phyloP scores from a whole-genome alignment of 2,888 invertebrate species.

The Patella ulyssiponensis region DNA sequence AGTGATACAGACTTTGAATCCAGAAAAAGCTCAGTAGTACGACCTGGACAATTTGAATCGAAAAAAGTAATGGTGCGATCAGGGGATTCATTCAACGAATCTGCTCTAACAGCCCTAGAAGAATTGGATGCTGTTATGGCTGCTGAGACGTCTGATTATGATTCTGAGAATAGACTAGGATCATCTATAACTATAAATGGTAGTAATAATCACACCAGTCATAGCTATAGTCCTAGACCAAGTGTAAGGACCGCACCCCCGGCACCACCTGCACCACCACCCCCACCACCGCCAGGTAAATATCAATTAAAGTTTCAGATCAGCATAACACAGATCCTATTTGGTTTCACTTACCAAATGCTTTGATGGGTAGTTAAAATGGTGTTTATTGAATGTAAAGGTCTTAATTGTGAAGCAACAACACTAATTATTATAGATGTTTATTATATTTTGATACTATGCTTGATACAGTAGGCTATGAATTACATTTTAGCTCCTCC shows the following conservation, averaged over 20 bases:
- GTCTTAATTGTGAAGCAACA: no score
- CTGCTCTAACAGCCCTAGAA: constrained; percentile 62
- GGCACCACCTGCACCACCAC: constrained; percentile 36
- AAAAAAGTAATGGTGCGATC: constrained; percentile 25
- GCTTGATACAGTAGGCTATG: no score
- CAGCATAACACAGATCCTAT: no score
- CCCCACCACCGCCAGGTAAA: constrained; percentile 39
- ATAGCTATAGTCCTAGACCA: constrained; percentile 15
- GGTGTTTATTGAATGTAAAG: no score
- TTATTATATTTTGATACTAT: no score
- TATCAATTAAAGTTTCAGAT: neutral
- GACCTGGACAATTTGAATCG: neutral
- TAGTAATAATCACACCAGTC: neutral
- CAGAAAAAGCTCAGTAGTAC: neutral
- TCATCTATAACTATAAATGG: constrained; percentile 8
- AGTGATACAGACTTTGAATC: constrained; percentile 14
- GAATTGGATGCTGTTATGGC: constrained; percentile 69
- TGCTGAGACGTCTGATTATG: constrained; percentile 53
- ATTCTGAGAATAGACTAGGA: constrained; percentile 28
- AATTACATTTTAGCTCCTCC: no score
- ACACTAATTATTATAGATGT: no score
- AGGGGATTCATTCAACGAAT: constrained; percentile 57
- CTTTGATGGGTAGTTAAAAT: no score
- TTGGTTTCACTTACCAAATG: no score
- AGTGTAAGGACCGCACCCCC: constrained; percentile 24